Conservation (phyloP, 2,888 invertebrate species). For the Pelosia muscerda region DNA sequence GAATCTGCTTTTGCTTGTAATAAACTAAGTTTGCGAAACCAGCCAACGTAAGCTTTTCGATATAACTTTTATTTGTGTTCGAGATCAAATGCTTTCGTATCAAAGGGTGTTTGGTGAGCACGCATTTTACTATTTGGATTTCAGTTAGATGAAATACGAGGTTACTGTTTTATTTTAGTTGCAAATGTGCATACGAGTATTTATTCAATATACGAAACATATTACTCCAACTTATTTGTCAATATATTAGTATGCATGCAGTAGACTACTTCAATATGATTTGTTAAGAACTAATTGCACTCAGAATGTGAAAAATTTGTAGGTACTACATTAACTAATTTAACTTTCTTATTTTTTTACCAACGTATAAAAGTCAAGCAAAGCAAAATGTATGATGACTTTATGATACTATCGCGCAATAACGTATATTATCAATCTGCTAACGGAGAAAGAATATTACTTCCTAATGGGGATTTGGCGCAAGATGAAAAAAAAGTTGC, state of each 20-base stretch:
- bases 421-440: no score
- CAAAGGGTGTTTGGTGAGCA: not conserved
- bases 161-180: conserved; percentile 10
- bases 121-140: conserved; percentile 10
- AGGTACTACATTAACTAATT: not conserved
- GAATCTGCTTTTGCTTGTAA: conserved; percentile 45
- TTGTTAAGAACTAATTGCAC: not conserved
- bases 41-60: conserved; percentile 45
- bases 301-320: not conserved
- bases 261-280: not conserved
- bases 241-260: no score
- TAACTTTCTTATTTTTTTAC: no score
- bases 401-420: no score
- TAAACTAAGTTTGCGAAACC: conserved; percentile 44
- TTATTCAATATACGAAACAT: not conserved
- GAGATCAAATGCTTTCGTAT: conserved; percentile 17
- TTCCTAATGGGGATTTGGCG: no score
- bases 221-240: not conserved
- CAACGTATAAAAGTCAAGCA: no score
- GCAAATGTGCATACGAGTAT: not conserved
- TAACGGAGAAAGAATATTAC: no score
- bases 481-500: no score
- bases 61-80: conserved; percentile 55
- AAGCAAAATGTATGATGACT: no score
- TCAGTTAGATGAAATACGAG: conserved; percentile 6